Percentiles rank a stretch among this genome's conserved stretches.
Conservation (phyloP, 2,888 invertebrate genomes). For the Cactoblastis cactorum region DNA sequence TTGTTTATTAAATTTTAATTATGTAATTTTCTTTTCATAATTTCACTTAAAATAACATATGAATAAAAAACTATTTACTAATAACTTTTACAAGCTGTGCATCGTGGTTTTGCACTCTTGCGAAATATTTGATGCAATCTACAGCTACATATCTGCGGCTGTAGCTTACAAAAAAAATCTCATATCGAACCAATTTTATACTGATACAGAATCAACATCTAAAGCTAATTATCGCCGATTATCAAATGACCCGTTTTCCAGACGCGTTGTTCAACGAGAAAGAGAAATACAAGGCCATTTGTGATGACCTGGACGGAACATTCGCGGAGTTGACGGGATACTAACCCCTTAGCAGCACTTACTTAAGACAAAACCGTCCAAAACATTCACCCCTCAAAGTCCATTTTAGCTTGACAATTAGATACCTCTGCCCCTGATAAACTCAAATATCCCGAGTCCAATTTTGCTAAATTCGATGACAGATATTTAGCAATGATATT, state of each 20-base stretch:
- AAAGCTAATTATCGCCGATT: slow-evolving; percentile 24
- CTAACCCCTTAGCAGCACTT: slow-evolving; percentile 80
- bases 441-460: slow-evolving; percentile 7
- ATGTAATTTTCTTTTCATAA: no score
- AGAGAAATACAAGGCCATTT: slow-evolving; percentile 98
- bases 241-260: slow-evolving; percentile 79
- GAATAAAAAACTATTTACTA: not conserved
- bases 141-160: no score
- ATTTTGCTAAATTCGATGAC: not conserved
- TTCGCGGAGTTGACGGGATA: slow-evolving; percentile 98
- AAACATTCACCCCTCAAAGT: slow-evolving; percentile 35
- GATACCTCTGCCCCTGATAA: not conserved
- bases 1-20: no score
- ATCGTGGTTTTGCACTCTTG: no score
- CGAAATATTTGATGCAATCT: no score
- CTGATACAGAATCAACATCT: no score
- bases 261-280: slow-evolving; percentile 91
- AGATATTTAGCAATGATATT: slow-evolving; percentile 8
- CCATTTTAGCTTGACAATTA: slow-evolving; percentile 39
- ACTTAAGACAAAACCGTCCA: slow-evolving; percentile 63
- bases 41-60: slow-evolving; percentile 32
- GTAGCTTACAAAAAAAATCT: no score
- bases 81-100: no score
- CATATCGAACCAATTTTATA: no score
- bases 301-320: slow-evolving; percentile 98